Conservation (phyloP, 2,797 vertebrate species). For the Pangasius mekongensis region DNA sequence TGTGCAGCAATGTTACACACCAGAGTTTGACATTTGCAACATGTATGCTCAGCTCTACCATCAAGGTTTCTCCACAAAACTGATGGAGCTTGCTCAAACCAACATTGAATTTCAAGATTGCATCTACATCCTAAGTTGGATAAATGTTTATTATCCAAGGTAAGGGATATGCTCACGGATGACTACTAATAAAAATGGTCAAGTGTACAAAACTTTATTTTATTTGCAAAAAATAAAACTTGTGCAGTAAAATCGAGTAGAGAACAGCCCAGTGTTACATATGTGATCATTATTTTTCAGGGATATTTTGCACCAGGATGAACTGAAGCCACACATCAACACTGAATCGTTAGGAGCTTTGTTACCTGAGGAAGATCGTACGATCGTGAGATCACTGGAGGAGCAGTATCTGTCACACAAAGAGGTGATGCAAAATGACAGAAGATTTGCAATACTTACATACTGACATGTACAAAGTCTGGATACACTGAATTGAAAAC, state of each 20-base stretch:
- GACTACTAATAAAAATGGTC: not conserved
- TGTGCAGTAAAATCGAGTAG: too few relatives aligned
- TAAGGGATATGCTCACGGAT: conserved; percentile 69
- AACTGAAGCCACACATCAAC: conserved; percentile 74
- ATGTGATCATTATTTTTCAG: conserved; percentile 64
- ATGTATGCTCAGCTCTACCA: conserved; percentile 83
- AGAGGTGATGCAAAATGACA: conserved; percentile 69
- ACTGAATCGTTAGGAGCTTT: conserved; percentile 73
- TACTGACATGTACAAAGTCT: not conserved
- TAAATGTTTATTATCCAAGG: conserved; percentile 81
- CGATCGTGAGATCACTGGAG: conserved; percentile 63
- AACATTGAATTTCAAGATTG: conserved; percentile 75
- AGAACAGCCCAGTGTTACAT: not conserved
- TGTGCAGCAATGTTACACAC: conserved; percentile 79
- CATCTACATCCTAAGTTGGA: conserved; percentile 83
- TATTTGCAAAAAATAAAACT: not conserved
- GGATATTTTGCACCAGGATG: conserved; percentile 77
- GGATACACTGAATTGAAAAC: not conserved
- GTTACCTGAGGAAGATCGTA: conserved; percentile 68
- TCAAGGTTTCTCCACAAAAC: conserved; percentile 72
- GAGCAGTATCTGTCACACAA: conserved; percentile 72
- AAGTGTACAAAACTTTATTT: not conserved
- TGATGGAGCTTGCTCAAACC: conserved; percentile 65
- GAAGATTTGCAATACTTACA: not conserved
- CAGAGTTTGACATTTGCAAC: conserved; percentile 78